A percentile compares a stretch with the other conserved stretches of the same genome.
These are phyloP conservation scores for Pogona vitticeps DNA, from an alignment of 2,113 vertebrate genomes.

Conservation along the genomic window DNA sequence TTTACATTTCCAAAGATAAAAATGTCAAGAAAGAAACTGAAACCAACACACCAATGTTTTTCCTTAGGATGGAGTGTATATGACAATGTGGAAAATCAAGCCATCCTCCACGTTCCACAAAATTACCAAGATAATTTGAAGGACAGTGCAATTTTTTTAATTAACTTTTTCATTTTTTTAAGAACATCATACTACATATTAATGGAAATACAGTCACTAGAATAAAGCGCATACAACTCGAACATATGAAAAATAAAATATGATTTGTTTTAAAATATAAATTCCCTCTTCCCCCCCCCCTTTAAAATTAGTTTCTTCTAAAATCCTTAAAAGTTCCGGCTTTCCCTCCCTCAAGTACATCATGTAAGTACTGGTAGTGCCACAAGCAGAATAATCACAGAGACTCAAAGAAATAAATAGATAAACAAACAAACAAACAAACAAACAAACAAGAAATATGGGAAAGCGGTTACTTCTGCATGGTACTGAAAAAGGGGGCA, in stretches of 20 bases:
- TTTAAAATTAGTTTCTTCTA: conserved; percentile 54
- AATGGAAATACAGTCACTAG: conserved; percentile 73
- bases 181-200: conserved; percentile 70
- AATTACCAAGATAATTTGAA: conserved; percentile 48
- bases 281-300: conserved; percentile 54
- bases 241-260: conserved; percentile 84
- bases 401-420: neutral
- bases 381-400: conserved; percentile 52
- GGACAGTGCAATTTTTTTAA: conserved; percentile 74
- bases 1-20: no score
- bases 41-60: no score
- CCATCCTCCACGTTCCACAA: neutral
- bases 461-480: conserved; percentile 24
- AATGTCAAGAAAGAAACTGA: no score
- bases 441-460: neutral
- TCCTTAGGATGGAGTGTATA: neutral
- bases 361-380: conserved; percentile 55
- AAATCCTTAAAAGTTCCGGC: conserved; percentile 60
- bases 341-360: conserved; percentile 39
- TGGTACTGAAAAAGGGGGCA: conserved; percentile 55
- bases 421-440: neutral
- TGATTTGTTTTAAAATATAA: conserved; percentile 78
- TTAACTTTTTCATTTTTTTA: conserved; percentile 61
- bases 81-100: neutral
- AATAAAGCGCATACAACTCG: conserved; percentile 65